A percentile compares a stretch with the other conserved stretches of the same genome.
Conservation (phyloP, 2,113 vertebrate species). For the Fregetta grallaria region DNA sequence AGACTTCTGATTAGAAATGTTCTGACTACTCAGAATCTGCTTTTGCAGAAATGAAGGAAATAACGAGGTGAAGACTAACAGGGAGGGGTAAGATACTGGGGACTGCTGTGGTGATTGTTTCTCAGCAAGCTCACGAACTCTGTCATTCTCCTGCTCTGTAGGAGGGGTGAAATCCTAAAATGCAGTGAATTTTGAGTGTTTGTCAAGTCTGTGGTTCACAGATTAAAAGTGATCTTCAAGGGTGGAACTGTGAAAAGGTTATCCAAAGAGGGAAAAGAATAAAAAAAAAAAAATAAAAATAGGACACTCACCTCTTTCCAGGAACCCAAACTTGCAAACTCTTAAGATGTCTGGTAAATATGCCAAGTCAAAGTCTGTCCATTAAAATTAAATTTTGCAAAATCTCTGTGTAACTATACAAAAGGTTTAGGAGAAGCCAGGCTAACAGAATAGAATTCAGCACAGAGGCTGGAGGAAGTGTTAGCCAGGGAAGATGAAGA, state of each 20-base stretch:
- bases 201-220: not conserved
- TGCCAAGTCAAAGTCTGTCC: not conserved
- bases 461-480: not conserved
- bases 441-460: not conserved
- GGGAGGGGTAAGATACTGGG: not conserved
- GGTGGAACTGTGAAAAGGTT: not conserved
- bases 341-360: not conserved
- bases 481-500: not conserved
- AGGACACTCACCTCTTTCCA: not conserved
- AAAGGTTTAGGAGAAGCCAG: not conserved
- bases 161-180: not conserved
- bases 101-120: not conserved
- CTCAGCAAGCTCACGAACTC: not conserved
- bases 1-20: not conserved
- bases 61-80: not conserved
- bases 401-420: not conserved
- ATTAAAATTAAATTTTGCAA: not conserved
- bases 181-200: not conserved
- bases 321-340: not conserved
- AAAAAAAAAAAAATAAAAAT: not conserved
- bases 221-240: not conserved
- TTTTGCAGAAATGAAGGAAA: not conserved
- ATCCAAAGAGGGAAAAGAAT: not conserved
- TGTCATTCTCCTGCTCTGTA: not conserved
- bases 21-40: not conserved